Evolutionary conservation across 2,797 vertebrate species (phyloP).

Genomic region (Sebastes kiyomatsui): DNA sequence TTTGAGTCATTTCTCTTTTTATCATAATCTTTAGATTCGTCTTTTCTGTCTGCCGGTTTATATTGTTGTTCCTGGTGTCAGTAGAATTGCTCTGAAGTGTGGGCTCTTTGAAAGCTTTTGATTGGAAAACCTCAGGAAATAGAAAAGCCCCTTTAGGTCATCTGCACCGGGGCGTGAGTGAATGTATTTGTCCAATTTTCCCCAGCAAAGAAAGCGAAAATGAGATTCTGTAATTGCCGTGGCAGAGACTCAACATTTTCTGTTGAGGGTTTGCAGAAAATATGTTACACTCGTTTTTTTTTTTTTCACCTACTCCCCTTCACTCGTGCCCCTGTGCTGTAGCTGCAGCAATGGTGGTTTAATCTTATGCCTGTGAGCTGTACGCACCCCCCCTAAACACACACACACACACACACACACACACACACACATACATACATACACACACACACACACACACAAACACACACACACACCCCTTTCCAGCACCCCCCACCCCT

Average conservation of each 20-base stretch:
- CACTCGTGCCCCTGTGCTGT: constrained; percentile 21
- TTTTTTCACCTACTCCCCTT: constrained; percentile 19
- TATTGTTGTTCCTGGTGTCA: constrained; percentile 19
- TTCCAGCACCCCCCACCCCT: constrained; percentile 53
- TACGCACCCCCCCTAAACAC: constrained; percentile 21
- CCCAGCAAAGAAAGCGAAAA: constrained; percentile 30
- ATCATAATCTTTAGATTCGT: not conserved
- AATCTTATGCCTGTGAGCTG: constrained; percentile 66
- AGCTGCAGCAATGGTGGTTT: constrained; percentile 53
- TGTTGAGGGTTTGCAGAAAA: constrained; percentile 51
- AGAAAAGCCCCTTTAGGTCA: constrained; percentile 26
- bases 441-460: too few species aligned
- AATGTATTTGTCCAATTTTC: constrained; percentile 31
- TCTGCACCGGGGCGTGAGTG: not conserved
- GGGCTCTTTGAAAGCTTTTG: constrained; percentile 24
- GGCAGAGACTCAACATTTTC: constrained; percentile 33
- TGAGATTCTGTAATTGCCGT: constrained; percentile 34
- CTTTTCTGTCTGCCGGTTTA: constrained; percentile 5
- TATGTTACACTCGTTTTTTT: not conserved
- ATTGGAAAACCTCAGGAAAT: constrained; percentile 40
- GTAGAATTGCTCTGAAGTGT: constrained; percentile 16
- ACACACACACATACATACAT: too few species aligned
- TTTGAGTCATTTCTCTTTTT: not conserved
- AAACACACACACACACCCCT: constrained; percentile 9
- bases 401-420: not conserved